Conservation (phyloP, 2,888 invertebrate genomes). For the Ormyrus pomaceus region DNA sequence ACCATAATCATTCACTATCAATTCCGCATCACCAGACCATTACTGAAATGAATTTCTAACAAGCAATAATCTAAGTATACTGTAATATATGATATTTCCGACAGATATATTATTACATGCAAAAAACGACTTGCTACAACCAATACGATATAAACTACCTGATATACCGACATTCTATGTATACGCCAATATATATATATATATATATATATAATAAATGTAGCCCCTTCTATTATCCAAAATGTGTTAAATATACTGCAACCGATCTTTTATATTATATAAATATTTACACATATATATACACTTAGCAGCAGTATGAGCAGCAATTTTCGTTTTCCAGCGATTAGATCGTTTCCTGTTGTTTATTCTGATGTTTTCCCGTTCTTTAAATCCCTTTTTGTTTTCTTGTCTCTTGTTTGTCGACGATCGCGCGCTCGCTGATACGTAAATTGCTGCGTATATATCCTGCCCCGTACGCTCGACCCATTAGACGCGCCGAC, state of each 20-base stretch:
- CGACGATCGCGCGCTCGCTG: slow-evolving; percentile 40
- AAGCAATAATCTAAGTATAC: slow-evolving; percentile 10
- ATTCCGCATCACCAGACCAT: slow-evolving; percentile 20
- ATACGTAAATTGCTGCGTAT: slow-evolving; percentile 48
- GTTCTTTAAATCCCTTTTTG: slow-evolving; percentile 2
- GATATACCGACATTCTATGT: slow-evolving; percentile 47
- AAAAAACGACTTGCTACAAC: slow-evolving; percentile 40
- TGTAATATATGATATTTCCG: slow-evolving; percentile 27
- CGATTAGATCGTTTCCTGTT: slow-evolving; percentile 48
- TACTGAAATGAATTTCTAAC: slow-evolving; percentile 3
- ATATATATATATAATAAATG: slow-evolving; percentile 42
- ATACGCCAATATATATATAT: slow-evolving; percentile 20
- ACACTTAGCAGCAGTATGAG: slow-evolving; percentile 58
- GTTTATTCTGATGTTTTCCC: not conserved
- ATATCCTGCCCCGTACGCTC: not conserved
- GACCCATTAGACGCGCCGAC: slow-evolving; percentile 34
- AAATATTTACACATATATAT: slow-evolving; percentile 34
- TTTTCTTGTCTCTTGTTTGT: slow-evolving; percentile 33
- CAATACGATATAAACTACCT: slow-evolving; percentile 31
- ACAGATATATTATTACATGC: slow-evolving; percentile 46
- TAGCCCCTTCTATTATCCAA: slow-evolving; percentile 17
- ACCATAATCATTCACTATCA: slow-evolving; percentile 16
- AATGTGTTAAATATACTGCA: slow-evolving; percentile 36
- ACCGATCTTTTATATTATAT: slow-evolving; percentile 27
- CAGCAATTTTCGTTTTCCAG: slow-evolving; percentile 49